These are phyloP conservation scores for Gambusia affinis DNA, from an alignment of 2,113 vertebrate species.

Conservation along the genomic window DNA sequence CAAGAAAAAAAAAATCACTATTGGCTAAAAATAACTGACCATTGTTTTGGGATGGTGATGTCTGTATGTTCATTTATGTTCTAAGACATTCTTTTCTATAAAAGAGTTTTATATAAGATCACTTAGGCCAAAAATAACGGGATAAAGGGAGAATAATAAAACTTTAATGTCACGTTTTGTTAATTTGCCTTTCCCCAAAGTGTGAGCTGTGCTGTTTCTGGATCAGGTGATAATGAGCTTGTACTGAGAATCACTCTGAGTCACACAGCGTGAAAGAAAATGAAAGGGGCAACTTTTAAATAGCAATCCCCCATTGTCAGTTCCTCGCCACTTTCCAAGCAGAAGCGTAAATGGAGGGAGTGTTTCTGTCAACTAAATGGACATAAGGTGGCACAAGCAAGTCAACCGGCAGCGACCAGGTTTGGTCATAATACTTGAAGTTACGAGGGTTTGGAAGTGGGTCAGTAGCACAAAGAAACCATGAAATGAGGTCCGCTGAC, in stretches of 20 bases:
- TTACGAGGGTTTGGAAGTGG: conserved; percentile 29
- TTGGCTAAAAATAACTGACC: no score
- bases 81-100: background rate
- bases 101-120: background rate
- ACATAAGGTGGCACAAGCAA: background rate
- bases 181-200: background rate
- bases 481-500: conserved; percentile 17
- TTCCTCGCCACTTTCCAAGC: background rate
- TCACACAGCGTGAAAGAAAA: background rate
- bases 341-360: background rate
- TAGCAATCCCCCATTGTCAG: background rate
- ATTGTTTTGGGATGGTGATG: no score
- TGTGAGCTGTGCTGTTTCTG: background rate
- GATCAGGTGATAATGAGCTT: background rate
- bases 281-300: background rate
- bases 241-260: background rate
- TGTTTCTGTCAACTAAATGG: background rate
- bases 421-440: background rate
- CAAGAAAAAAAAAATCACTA: no score
- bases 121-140: background rate
- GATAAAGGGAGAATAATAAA: conserved; percentile 1
- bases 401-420: background rate
- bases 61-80: conserved; percentile 1
- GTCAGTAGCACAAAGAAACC: conserved; percentile 32
- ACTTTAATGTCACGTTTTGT: conserved; percentile 2